Conservation (phyloP, 2,888 invertebrate species). For the Trichacis sp. region DNA sequence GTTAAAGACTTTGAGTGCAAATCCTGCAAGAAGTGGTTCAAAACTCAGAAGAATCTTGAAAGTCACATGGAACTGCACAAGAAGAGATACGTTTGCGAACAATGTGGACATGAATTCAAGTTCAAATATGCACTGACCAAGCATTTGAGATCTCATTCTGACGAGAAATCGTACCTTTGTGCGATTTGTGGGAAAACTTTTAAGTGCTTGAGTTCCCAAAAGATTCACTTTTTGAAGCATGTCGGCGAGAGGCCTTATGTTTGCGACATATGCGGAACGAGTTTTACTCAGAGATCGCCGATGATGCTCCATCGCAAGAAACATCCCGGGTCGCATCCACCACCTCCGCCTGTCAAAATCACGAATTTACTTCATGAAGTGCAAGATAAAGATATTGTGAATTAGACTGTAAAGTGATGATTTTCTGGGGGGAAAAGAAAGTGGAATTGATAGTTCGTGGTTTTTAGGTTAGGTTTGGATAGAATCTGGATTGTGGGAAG, state of each 20-base stretch:
- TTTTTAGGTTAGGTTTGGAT: no score
- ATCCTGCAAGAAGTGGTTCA: conserved; percentile 59
- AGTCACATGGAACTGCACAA: conserved; percentile 58
- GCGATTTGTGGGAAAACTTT: conserved; percentile 62
- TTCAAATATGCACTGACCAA: conserved; percentile 55
- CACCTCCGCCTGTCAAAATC: conserved; percentile 63
- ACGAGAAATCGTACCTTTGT: conserved; percentile 60
- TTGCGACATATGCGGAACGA: conserved; percentile 62
- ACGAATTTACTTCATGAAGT: conserved; percentile 60
- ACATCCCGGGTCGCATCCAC: conserved; percentile 59
- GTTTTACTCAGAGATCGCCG: conserved; percentile 61
- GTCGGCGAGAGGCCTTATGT: conserved; percentile 62
- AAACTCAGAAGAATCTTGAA: conserved; percentile 59
- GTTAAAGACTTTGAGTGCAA: conserved; percentile 58
- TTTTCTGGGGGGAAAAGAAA: no score
- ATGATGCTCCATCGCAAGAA: conserved; percentile 61
- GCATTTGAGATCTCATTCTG: conserved; percentile 58
- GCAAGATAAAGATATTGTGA: conserved; percentile 28
- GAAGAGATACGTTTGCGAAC: conserved; percentile 61
- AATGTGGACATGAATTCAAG: conserved; percentile 64
- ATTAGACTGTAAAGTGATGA: conserved; percentile 12
- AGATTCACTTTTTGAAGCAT: conserved; percentile 58
- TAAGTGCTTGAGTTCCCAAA: conserved; percentile 58
- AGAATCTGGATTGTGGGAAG: no score
- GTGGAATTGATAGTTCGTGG: no score